Base-by-base conservation (phyloP, 2,888 invertebrate genomes). In the Andrena bucephala region DNA sequence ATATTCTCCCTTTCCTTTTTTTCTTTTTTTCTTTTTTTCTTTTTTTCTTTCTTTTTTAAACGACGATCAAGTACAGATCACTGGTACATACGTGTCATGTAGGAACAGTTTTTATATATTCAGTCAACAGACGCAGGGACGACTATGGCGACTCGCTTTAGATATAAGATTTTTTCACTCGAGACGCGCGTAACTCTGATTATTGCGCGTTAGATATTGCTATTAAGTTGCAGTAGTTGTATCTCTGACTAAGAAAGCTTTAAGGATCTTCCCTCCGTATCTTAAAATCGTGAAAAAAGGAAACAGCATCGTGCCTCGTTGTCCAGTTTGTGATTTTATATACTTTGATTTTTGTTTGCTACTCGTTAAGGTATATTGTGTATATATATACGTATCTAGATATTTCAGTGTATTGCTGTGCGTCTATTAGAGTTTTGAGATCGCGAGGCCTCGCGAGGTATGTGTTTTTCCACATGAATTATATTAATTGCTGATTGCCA, bases 271-370 rank as follows among this genome's bases (percentile, higher is more conserved):
- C 33, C 7, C 59, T 63, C 20, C 36, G 33, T 42, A 7, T 27
- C 42, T 62, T 27, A n/a, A 77, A 27, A 42, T 69, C 57, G 57
- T 13, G 50, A 52, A 69, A 59, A 67, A 67, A 42, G 1, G 42
- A 42, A 42, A 42, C 67, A 63, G 71, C 71, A 36, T 78, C 78
- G 78, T 78, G 78, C 60, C 65, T 84, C 83, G 8, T 66, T 65
- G 57, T 76, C 50, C 59, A 20, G 6, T 79, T 84, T 66, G 66
- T 83, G 79, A 76, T 76, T 83, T 79, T 66, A 76, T 82, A 71
- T 75, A 59, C 50, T 72, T 79, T 79, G 60, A 79, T 71, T 75
- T 72, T 68, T 57, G 24, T 82, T 82, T 68, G 67, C 66, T 67
- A 74, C 54, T 84, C 50, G 57, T 68, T 83, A 83, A 33, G 62